Evolutionary conservation across 2,797 vertebrate genomes (phyloP).

Genomic region (Myiothlypis coronata): DNA sequence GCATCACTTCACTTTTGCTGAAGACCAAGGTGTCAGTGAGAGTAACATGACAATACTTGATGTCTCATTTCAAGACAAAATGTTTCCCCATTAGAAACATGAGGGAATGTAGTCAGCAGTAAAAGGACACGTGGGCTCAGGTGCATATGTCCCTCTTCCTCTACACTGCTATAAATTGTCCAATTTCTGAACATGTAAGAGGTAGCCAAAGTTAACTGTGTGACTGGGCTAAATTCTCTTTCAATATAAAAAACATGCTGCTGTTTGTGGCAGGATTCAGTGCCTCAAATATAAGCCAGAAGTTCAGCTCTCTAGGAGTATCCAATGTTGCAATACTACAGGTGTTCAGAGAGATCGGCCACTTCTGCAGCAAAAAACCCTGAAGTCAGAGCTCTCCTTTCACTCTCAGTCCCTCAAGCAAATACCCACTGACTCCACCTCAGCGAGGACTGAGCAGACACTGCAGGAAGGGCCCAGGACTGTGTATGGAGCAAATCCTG

Average conservation of each 20-base stretch:
- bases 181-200: background rate
- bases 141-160: background rate
- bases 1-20: background rate
- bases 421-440: background rate
- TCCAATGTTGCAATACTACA: background rate
- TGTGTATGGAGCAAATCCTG: background rate
- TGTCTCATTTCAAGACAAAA: background rate
- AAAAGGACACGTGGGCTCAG: background rate
- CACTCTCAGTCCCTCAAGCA: background rate
- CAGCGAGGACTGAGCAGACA: background rate
- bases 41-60: background rate
- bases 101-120: background rate
- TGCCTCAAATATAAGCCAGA: background rate
- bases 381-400: background rate
- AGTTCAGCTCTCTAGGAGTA: conserved; percentile 29
- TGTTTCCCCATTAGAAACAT: background rate
- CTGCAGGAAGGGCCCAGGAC: background rate
- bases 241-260: background rate
- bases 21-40: background rate
- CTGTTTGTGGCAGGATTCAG: background rate
- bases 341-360: background rate
- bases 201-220: background rate
- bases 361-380: background rate
- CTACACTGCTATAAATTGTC: background rate
- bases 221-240: background rate